Conservation (phyloP, 2,888 invertebrate species). For the Myopa testacea region DNA sequence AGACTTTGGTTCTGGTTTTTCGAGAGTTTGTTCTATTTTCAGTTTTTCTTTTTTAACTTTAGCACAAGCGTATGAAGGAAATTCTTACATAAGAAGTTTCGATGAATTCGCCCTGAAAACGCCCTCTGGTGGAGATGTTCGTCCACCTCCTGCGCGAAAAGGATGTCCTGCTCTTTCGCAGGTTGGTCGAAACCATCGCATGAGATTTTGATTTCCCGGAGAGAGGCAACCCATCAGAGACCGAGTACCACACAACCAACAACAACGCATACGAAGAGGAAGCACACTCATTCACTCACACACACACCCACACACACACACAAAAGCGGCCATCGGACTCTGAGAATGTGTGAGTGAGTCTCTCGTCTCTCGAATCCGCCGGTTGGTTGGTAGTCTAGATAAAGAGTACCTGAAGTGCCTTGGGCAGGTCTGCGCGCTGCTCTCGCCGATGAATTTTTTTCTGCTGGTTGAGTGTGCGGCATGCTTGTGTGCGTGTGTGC, state of each 20-base stretch:
- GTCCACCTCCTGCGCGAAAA: not conserved
- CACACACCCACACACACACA: conserved; percentile 2
- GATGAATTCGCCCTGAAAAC: not conserved
- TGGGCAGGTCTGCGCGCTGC: too few relatives aligned
- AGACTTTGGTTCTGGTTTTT: not conserved
- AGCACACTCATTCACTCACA: not conserved
- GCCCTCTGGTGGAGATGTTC: conserved; percentile 14
- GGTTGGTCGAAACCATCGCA: not conserved
- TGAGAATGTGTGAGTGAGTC: not conserved
- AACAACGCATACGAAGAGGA: not conserved
- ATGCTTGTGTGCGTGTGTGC: conserved; percentile 2
- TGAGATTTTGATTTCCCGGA: not conserved
- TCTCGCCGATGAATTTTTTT: not conserved
- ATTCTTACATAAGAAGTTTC: not conserved
- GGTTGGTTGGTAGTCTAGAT: not conserved
- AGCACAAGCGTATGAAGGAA: too few relatives aligned
- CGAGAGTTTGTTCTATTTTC: not conserved
- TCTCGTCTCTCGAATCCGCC: not conserved
- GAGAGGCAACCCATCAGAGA: not conserved
- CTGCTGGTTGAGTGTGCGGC: not conserved
- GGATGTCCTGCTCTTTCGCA: not conserved
- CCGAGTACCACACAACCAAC: not conserved
- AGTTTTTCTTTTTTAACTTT: too few relatives aligned
- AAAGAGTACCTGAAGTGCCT: not conserved
- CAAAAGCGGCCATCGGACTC: not conserved